Base-by-base conservation (phyloP, 2,113 vertebrate genomes). In the Muscicapa adusta region DNA sequence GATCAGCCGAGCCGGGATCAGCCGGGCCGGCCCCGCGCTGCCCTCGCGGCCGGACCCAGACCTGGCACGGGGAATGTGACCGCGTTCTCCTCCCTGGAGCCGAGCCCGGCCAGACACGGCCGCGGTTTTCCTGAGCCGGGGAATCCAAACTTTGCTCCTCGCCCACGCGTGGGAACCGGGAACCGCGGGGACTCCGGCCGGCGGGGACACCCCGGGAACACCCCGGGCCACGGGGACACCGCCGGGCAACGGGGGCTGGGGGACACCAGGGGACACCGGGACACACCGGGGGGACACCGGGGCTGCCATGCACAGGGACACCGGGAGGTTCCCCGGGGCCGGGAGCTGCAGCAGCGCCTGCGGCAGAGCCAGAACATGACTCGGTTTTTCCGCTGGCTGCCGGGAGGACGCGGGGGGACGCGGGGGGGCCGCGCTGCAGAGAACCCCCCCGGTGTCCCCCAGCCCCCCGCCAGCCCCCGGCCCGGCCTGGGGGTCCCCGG, bases 101-200 rank as follows among this genome's bases (percentile, higher is more conserved):
- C 6, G 16, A 18, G 58, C 66, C 87, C 57, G 40, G 51, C 66
- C 77, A 48, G 12, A 18, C 33, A 24, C 48, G 4, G 56, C 94
- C 48, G 91, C 47, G 85, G 92, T 87, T 89, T 95, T 82, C 91
- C 91, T 70, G 85, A 9, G 36, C 63, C 17, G 88, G 71, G 94
- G 77, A 79, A 75, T 36, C 86, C 48, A 5, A 90, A 34, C 73
- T 67, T 80, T 90, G 94, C 54, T 89, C 72, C 61, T 58, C 28
- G 6, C 86, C 93, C 77, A 16, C 71, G 79, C 25, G 36, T 45
- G 88, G 68, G 85, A 77, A 86, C 15, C 18, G n/a, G n/a, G 50
- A 75, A 86, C 76, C 58, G 5, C 13, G 18, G 82, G 85, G 66
- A 95, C 26, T 51, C 88, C 80, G 26, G 9, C 50, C 50, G 50